Base-by-base conservation (phyloP, 1,140 invertebrate genomes). In the Antheraea mylitta region DNA sequence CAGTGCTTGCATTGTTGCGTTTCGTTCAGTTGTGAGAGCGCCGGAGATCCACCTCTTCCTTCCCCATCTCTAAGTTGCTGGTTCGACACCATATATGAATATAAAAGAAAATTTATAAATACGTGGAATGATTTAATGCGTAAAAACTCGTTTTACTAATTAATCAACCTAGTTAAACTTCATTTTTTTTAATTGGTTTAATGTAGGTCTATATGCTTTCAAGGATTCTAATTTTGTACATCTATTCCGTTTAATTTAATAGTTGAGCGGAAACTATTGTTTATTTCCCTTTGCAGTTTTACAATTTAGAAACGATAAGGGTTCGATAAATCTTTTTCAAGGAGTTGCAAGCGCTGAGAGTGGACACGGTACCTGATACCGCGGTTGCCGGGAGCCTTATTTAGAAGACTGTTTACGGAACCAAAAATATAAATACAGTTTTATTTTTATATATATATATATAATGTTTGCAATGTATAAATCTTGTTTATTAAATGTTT, bases 261-360 rank as follows among this genome's bases (percentile, higher is more conserved):
- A 53, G 45, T n/a, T 53, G 9, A 53, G 10, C 45, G 45, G 45
- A 53, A 16, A 16, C 53, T 70, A 64, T 66, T 72, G 38, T 80
- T 74, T 73, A 71, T 74, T 85, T 87, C 81, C 72, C 75, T 79
- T 90, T 90, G 69, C 87, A 90, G 87, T 88, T 83, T 85, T 82
- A 76, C 86, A 85, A 77, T 88, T 88, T 90, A 85, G 82, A 90
- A 79, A 82, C 81, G 73, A 85, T 86, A 89, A 87, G 82, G 76
- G 82, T 86, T 74, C 83, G 81, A 74, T 87, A 87, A 73, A 86
- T 85, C 68, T 89, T 85, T 85, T 87, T 87, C 80, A 90, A 85
- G 86, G 82, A 86, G 76, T 73, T 77, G 61, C 66, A 48, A 64
- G 71, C 67, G 48, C 68, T 78, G 71, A 77, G 71, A 63, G 64